A percentile compares a stretch with the other conserved stretches of the same genome.
phyloP scores from a whole-genome alignment of 2,797 vertebrate species.

The Tenualosa thibaudeaui region DNA sequence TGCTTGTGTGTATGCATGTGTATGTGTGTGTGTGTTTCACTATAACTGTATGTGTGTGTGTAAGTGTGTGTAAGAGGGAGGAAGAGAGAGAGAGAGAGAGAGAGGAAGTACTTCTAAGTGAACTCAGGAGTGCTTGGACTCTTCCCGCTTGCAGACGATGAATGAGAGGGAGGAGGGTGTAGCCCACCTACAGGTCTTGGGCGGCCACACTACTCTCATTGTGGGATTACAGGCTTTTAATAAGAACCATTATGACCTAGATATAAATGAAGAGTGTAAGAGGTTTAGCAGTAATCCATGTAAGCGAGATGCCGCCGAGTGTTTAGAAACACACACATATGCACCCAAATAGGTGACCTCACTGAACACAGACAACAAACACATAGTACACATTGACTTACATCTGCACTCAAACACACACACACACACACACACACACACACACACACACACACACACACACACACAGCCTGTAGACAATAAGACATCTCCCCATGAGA shows the following conservation, averaged over 20 bases:
- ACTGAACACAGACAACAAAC: neutral
- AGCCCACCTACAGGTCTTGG: neutral
- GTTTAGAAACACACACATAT: neutral
- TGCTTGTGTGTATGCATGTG: neutral
- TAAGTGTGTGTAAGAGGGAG: no score
- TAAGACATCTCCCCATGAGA: neutral
- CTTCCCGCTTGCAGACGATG: neutral
- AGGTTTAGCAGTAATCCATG: slow-evolving; percentile 1
- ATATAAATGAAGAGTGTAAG: neutral
- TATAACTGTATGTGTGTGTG: neutral
- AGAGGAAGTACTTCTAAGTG: neutral
- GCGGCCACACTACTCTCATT: neutral
- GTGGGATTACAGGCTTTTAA: neutral
- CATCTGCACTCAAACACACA: neutral
- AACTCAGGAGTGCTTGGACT: neutral
- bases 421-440: neutral
- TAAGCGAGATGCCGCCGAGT: neutral
- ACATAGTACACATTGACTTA: neutral
- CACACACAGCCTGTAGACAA: neutral
- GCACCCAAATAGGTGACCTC: neutral
- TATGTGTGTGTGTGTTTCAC: neutral
- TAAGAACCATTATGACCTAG: neutral
- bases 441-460: slow-evolving; percentile 6
- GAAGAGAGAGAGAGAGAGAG: neutral
- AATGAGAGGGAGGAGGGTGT: neutral